phyloP scores from a whole-genome alignment of 2,113 vertebrate genomes.

The Xenopus laevis region DNA sequence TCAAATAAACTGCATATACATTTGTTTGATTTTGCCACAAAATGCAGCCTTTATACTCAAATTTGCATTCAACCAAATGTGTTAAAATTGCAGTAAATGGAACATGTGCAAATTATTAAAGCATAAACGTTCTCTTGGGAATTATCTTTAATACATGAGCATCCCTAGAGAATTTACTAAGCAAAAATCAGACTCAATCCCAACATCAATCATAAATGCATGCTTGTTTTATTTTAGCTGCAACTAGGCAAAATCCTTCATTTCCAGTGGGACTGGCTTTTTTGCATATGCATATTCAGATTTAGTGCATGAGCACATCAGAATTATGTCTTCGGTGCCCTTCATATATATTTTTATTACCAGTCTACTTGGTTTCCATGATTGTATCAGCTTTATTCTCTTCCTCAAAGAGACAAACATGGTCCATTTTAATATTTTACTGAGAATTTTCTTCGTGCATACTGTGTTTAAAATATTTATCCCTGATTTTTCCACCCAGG shows the following conservation, averaged over 20 bases:
- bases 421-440: too few relatives aligned
- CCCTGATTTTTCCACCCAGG: too few relatives aligned
- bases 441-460: too few relatives aligned
- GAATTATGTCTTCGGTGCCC: too few relatives aligned
- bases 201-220: slow-evolving; percentile 1
- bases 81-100: slow-evolving; percentile 27
- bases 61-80: background rate
- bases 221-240: background rate
- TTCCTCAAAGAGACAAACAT: too few relatives aligned
- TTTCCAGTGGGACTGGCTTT: slow-evolving; percentile 3
- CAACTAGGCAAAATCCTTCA: background rate
- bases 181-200: background rate
- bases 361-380: too few relatives aligned
- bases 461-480: too few relatives aligned
- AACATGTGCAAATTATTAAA: too few relatives aligned
- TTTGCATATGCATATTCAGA: background rate
- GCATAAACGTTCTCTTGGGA: background rate
- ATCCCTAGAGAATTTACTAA: background rate
- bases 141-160: background rate
- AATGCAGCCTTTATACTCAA: background rate
- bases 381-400: too few relatives aligned
- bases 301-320: background rate
- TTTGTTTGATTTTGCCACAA: background rate
- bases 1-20: too few relatives aligned
- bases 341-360: too few relatives aligned